Percentiles rank a stretch among this genome's conserved stretches.
Evolutionary conservation across 2,797 vertebrate species (phyloP).

Genomic region (Pitangus sulphuratus): DNA sequence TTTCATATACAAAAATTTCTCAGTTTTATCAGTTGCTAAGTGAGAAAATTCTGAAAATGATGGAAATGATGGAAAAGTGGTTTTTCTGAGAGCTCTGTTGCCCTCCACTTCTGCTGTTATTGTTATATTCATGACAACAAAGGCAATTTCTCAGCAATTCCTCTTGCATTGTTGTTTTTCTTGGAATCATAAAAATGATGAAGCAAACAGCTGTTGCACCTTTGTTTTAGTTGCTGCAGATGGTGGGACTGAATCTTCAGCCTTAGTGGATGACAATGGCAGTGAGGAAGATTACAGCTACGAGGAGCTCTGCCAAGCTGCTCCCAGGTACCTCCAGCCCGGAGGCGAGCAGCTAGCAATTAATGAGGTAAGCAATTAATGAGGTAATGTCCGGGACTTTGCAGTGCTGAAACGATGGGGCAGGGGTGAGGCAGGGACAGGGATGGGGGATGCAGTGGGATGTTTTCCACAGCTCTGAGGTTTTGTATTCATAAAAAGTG

Average conservation of each 20-base stretch:
- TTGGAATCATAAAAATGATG: conserved; percentile 19
- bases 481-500: not conserved
- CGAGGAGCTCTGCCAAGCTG: conserved; percentile 88
- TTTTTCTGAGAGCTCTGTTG: not conserved
- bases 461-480: not conserved
- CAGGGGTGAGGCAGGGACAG: not conserved
- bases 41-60: not conserved
- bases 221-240: conserved; percentile 79
- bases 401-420: rapidly evolving
- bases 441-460: rapidly evolving
- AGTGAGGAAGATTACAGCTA: conserved; percentile 96
- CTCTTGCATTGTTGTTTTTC: not conserved
- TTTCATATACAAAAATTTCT: not conserved
- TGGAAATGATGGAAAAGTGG: not conserved
- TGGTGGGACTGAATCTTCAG: conserved; percentile 80
- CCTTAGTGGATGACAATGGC: conserved; percentile 89
- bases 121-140: not conserved
- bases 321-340: conserved; percentile 88
- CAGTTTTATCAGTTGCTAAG: not conserved
- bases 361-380: conserved; percentile 94
- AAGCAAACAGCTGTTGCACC: conserved; percentile 40
- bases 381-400: conserved; percentile 80
- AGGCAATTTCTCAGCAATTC: not conserved
- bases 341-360: conserved; percentile 92
- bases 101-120: not conserved